Evolutionary conservation across 2,113 vertebrate genomes (phyloP), one percentile per base, ranked within the genome.

Genomic region (Alligator sinensis): DNA sequence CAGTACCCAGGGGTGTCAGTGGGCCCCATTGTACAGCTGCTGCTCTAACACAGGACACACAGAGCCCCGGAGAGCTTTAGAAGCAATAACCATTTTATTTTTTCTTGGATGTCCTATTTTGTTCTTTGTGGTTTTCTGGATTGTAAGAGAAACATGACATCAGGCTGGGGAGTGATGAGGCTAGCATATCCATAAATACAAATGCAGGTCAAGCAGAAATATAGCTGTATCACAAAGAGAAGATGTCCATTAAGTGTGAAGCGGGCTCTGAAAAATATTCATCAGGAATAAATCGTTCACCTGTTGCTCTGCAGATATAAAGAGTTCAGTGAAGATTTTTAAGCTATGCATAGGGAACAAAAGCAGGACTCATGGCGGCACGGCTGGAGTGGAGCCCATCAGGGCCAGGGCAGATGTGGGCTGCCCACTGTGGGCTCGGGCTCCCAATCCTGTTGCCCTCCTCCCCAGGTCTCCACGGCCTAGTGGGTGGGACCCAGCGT

Each of bases 51-150:
- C 12, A 38, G n/a, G 34, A 34, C 66, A 34, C n/a, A 70, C 30
- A 70, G 30, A 34, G 72, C 55, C 70, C 66, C 59, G 79, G 38
- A 61, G 84, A 78, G 3, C 21, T 3, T 34, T 62, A 27, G 2
- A 18, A 28, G 3, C 11, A 55, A 59, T 6, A 38, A 6, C 24
- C 34, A 22, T 74, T 74, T 74, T n/a, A 14, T n/a, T 4, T 9
- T 30, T 76, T 27, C 18, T 21, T 24, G 19, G 92, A 24, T 4
- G 78, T 59, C 15, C 17, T 0, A 0, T 10, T 2, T 6, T 1
- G 2, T 22, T 68, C 58, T 82, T n/a, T 82, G 62, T 21, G n/a
- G n/a, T 9, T 5, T 25, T 38, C 13, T n/a, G 61, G 60, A 12
- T 25, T 17, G 2, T 38, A 21, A n/a, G 38, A 78, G 57, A n/a